Evolutionary conservation across 2,888 invertebrate species (phyloP).

Genomic region (Rhagophthalmus giganteus): DNA sequence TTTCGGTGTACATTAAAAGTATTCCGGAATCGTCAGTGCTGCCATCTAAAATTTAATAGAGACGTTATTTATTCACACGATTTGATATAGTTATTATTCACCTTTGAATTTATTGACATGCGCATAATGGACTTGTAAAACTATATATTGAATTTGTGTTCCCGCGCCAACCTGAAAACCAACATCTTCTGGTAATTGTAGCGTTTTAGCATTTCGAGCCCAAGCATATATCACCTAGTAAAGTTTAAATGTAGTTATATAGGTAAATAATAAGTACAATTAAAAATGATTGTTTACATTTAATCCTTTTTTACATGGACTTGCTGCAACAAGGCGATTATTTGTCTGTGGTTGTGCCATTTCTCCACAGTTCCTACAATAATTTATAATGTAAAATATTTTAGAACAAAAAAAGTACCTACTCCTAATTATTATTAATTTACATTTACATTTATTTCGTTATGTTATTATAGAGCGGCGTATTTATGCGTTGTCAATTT

Average conservation of each 20-base stretch:
- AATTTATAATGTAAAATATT: no score
- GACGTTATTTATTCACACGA: constrained; percentile 20
- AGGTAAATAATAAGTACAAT: constrained; percentile 3
- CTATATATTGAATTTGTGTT: constrained; percentile 83
- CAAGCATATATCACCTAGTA: constrained; percentile 88
- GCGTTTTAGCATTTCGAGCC: constrained; percentile 87
- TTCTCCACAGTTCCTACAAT: constrained; percentile 94
- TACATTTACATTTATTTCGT: no score
- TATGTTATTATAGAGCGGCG: no score
- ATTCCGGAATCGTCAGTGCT: constrained; percentile 85
- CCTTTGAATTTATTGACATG: constrained; percentile 34
- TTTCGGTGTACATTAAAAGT: constrained; percentile 74
- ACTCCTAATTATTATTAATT: no score
- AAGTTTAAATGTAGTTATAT: background rate
- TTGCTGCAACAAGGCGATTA: constrained; percentile 59
- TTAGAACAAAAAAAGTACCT: no score
- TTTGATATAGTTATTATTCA: constrained; percentile 4
- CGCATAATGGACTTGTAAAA: constrained; percentile 76
- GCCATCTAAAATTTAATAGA: constrained; percentile 61
- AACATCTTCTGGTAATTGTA: constrained; percentile 81
- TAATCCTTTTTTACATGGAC: constrained; percentile 75
- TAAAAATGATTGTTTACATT: constrained; percentile 60
- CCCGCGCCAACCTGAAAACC: constrained; percentile 89
- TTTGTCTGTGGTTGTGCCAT: constrained; percentile 66
- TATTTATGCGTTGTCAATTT: no score